Base-by-base conservation (phyloP, 2,113 vertebrate genomes). In the Puntigrus tetrazona region DNA sequence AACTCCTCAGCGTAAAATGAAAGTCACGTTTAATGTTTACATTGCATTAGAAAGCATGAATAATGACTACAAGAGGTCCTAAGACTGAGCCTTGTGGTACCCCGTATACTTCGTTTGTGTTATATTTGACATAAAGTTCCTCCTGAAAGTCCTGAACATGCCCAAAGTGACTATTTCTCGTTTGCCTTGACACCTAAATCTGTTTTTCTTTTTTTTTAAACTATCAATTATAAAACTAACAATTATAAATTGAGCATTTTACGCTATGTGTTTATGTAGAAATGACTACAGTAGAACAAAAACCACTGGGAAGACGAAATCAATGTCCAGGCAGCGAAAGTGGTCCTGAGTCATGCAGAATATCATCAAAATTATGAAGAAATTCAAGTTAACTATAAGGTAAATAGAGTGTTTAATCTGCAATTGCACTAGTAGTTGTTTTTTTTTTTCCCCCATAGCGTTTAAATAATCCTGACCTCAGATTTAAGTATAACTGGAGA, bases 401-500 rank as follows among this genome's bases (percentile, higher is more conserved):
- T n/a, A n/a, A 3, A 22, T 38, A 72, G 5, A 25, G 69, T 25
- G 22, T 25, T 5, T 73, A 43, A 73, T 25, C 10, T 43, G 3
- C 4, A 3, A 38, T 69, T 73, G 20, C n/a, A 27, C 4, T 38
- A 43, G 38, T 2, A 27, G 70, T n/a, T 38, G 20, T n/a, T 38
- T n/a, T 67, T 36, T 69, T 69, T 20, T 6, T n/a, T n/a, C n/a
- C n/a, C 5, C 3, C 13, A 16, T 11, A n/a, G 36, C 5, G 6
- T n/a, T 69, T 43, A 22, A 72, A 72, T 43, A 43, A 72, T n/a
- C 38, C 38, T 73, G 70, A 76, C 43, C 73, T 76, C 73, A 74
- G 41, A 74, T 55, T 75, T 2, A 20, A 75, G 45, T 45, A 73
- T 31, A 70, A 76, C 67, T 63, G 34, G 78, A 74, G 59, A 82